Conservation (phyloP, 2,888 invertebrate genomes). For the Drosophila nigricruria region DNA sequence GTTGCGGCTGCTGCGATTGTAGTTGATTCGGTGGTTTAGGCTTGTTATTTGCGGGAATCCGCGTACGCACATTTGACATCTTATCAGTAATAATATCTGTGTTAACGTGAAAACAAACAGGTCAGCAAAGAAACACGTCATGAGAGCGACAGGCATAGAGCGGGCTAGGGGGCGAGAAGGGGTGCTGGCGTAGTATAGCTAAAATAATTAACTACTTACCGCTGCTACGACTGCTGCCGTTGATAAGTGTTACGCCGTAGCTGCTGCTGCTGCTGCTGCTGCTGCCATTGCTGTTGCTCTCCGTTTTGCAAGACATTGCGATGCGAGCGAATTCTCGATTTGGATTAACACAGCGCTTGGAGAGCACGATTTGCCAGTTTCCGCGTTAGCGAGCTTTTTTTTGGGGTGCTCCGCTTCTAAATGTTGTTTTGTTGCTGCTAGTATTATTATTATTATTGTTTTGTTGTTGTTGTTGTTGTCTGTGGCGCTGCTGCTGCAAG, state of each 20-base stretch:
- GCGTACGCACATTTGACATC: conserved; percentile 30
- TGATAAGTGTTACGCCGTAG: conserved; percentile 21
- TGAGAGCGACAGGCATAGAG: background rate
- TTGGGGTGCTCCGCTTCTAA: conserved; percentile 18
- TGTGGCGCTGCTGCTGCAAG: background rate
- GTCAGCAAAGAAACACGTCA: conserved; percentile 1
- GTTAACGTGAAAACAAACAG: conserved; percentile 3
- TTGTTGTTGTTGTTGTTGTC: conserved; percentile 12
- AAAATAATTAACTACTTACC: conserved; percentile 30
- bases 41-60: conserved; percentile 38
- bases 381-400: conserved; percentile 33
- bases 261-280: conserved; percentile 3
- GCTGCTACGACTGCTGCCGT: conserved; percentile 5
- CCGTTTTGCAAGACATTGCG: conserved; percentile 40
- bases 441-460: background rate
- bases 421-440: conserved; percentile 12
- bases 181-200: background rate
- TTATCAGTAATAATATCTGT: conserved; percentile 39
- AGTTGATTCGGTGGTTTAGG: conserved; percentile 48
- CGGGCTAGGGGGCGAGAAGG: background rate
- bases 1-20: background rate
- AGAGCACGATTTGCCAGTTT: conserved; percentile 30
- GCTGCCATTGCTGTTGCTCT: conserved; percentile 11
- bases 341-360: conserved; percentile 3
- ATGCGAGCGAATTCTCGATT: conserved; percentile 7